Percentiles rank a stretch among this genome's conserved stretches.
These are phyloP conservation scores for Drosophila miranda DNA, from an alignment of 1,140 invertebrate species.

Conservation along the genomic window DNA sequence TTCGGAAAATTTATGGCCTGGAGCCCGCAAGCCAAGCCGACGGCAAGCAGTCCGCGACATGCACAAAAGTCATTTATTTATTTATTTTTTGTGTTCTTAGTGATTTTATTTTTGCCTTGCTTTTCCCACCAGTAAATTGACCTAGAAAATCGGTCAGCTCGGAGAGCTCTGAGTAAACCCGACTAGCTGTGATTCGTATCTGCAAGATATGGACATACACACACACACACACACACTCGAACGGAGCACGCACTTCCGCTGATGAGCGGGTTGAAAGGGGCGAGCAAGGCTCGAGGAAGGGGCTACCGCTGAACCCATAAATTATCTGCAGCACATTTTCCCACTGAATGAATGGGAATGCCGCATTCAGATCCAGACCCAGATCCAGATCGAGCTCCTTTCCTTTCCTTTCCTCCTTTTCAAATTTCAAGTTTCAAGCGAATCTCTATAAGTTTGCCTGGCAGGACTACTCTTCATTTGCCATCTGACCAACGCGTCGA, in stretches of 20 bases:
- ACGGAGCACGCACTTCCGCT: slow-evolving; percentile 66
- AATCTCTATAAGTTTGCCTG: slow-evolving; percentile 55
- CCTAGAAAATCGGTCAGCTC: slow-evolving; percentile 62
- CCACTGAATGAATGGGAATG: slow-evolving; percentile 10
- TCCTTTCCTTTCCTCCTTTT: slow-evolving; percentile 2
- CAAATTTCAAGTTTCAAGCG: slow-evolving; percentile 45
- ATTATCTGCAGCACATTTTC: slow-evolving; percentile 62
- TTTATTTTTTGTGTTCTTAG: slow-evolving; percentile 44
- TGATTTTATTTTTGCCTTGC: not conserved
- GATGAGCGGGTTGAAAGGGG: slow-evolving; percentile 26
- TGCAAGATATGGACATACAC: slow-evolving; percentile 55
- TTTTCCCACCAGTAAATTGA: slow-evolving; percentile 27
- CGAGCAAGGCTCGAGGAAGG: not conserved
- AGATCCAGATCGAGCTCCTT: slow-evolving; percentile 7
- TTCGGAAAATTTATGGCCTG: slow-evolving; percentile 50
- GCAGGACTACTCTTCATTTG: slow-evolving; percentile 55
- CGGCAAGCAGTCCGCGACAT: slow-evolving; percentile 58
- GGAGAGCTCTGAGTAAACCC: not conserved
- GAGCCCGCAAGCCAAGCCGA: slow-evolving; percentile 55
- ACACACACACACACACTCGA: not conserved
- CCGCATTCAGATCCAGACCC: slow-evolving; percentile 2
- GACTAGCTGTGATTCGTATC: slow-evolving; percentile 63
- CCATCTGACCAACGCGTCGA: slow-evolving; percentile 58
- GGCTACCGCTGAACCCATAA: slow-evolving; percentile 54
- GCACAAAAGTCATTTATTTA: slow-evolving; percentile 76